Evolutionary conservation across 2,888 invertebrate species (phyloP), one percentile per base, ranked within the genome.

Genomic region (Trichacis sp.): DNA sequence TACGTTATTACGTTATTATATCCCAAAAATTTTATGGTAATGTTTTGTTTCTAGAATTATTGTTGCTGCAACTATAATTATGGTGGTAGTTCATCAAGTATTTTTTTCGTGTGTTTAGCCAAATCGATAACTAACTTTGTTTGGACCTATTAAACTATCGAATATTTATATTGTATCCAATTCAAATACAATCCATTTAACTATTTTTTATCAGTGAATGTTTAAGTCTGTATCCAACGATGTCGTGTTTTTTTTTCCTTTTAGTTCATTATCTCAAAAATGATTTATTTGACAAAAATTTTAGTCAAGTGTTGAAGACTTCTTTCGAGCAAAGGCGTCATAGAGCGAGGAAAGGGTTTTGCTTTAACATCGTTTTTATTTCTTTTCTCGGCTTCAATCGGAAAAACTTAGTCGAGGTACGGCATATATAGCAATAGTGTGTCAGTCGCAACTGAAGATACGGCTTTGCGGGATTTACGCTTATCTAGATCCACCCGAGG

Each of bases 261-360:
- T 24, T 24, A 20, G 20, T 43, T 46, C 54, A 64, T 45, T 59
- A 49, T 33, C 67, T 71, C 69, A 70, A 70, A 66, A 68, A 74
- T 76, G 74, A 76, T 74, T 72, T 72, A 74, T 73, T 75, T 61
- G 68, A 62, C 70, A 70, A 69, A 3, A 8, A 69, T 58, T 63
- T 68, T 61, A 60, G 51, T 54, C 66, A 67, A 52, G 43, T 52
- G 48, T 56, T 56, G 38, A 51, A 19, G 55, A 24, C 49, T 61
- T 55, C 48, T 33, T 33, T 33, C 8, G 15, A 18, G 33, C n/a
- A 14, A 3, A 30, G 6, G 9, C 29, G 2, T 14, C 47, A 24
- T 5, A 47, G 8, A 40, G 40, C 38, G 42, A 3, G 19, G 11
- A 48, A 33, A 19, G 11, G 24, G 48, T 50, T 19, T 36, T 5